phyloP scores from a whole-genome alignment of 2,888 invertebrate species.

The Volucella bombylans region DNA sequence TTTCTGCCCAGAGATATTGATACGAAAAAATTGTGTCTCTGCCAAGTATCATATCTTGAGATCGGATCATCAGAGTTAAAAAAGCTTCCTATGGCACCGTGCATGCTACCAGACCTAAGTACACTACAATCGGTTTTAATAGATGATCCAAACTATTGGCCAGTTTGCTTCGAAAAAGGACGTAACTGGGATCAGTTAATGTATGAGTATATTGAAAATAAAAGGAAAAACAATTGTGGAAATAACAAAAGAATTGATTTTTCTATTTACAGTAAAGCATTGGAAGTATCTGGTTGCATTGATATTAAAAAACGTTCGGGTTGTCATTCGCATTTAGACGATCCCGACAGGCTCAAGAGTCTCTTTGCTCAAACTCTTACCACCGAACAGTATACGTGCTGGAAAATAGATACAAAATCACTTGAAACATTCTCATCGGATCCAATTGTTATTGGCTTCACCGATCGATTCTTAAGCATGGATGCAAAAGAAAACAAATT shows the following conservation, averaged over 20 bases:
- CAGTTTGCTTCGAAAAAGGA: conserved; percentile 90
- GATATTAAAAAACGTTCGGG: conserved; percentile 95
- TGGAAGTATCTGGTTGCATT: conserved; percentile 87
- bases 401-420: conserved; percentile 84
- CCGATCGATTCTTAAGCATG: conserved; percentile 86
- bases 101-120: conserved; percentile 91
- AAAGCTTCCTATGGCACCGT: conserved; percentile 88
- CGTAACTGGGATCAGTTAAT: conserved; percentile 92
- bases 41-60: conserved; percentile 86
- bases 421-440: conserved; percentile 90
- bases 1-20: conserved; percentile 93
- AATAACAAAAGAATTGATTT: conserved; percentile 2
- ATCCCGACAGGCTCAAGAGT: conserved; percentile 91
- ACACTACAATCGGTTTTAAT: conserved; percentile 89
- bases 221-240: not conserved
- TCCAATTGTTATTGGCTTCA: conserved; percentile 87
- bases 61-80: conserved; percentile 83
- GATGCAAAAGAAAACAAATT: conserved; percentile 78
- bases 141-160: conserved; percentile 94
- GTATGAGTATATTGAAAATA: conserved; percentile 82
- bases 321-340: conserved; percentile 92
- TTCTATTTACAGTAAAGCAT: conserved; percentile 84
- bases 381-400: conserved; percentile 84
- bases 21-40: conserved; percentile 91
- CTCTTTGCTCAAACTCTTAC: conserved; percentile 91